These are phyloP conservation scores for Albula goreensis DNA, from an alignment of 2,113 vertebrate genomes.

Conservation along the genomic window DNA sequence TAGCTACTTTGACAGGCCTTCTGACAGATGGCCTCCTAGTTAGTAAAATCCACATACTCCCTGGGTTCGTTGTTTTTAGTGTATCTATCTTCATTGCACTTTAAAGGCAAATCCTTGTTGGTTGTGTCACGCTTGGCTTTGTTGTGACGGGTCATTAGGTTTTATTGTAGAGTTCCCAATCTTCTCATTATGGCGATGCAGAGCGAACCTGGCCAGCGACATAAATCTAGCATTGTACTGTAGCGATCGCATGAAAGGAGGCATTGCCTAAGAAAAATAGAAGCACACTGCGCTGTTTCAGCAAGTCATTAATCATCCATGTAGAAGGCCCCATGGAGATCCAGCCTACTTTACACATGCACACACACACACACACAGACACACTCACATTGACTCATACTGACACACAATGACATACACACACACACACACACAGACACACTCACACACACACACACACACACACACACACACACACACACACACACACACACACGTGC, in stretches of 20 bases:
- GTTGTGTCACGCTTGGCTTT: no score
- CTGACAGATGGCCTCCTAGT: no score
- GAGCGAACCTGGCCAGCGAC: neutral
- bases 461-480: no score
- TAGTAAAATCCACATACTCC: no score
- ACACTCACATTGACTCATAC: neutral
- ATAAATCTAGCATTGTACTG: neutral
- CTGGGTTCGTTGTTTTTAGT: no score
- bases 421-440: neutral
- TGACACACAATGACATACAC: neutral
- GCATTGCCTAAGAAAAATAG: neutral
- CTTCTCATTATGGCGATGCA: no score
- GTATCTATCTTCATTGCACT: no score
- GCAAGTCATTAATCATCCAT: neutral
- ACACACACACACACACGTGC: no score
- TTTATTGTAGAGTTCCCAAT: neutral
- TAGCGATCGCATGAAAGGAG: neutral
- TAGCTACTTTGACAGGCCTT: no score
- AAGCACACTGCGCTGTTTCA: neutral
- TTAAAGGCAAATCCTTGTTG: no score
- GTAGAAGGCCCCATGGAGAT: neutral
- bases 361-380: neutral
- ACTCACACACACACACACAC: no score
- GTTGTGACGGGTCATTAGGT: no score
- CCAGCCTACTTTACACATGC: neutral